Percentiles rank a stretch among this genome's conserved stretches.
Evolutionary conservation across 2,113 vertebrate species (phyloP).

Genomic region (Upupa epops): DNA sequence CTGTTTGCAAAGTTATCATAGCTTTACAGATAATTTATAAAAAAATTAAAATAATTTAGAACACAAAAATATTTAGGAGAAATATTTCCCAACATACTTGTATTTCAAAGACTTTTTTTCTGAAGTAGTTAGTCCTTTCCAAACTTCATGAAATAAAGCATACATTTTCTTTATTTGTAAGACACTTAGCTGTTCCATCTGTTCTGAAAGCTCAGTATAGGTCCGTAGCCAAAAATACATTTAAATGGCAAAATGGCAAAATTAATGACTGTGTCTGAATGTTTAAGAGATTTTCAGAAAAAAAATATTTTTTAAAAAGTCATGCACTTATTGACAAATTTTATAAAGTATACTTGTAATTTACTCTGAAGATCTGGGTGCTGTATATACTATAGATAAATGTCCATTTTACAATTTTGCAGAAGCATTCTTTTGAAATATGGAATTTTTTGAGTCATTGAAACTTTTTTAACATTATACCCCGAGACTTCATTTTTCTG

Average conservation of each 20-base stretch:
- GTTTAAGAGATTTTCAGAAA: background rate
- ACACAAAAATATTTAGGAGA: background rate
- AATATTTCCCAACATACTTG: background rate
- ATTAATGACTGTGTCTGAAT: background rate
- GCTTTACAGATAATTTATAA: background rate
- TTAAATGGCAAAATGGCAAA: background rate
- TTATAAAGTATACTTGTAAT: background rate
- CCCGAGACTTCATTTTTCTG: background rate
- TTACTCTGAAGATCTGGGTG: background rate
- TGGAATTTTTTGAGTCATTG: rapidly evolving
- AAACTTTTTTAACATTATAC: background rate
- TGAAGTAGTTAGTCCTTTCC: background rate
- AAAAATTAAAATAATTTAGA: background rate
- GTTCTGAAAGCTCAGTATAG: background rate
- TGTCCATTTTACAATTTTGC: background rate
- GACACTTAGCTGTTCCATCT: background rate
- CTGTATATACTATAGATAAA: background rate
- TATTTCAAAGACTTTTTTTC: background rate
- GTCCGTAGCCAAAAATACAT: background rate
- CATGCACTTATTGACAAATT: background rate
- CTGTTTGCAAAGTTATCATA: background rate
- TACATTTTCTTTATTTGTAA: background rate
- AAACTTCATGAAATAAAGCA: background rate
- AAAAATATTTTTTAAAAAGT: background rate
- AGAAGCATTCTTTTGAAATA: background rate